Evolutionary conservation across 2,797 vertebrate genomes (phyloP).

Genomic region (Gambusia yucatana): DNA sequence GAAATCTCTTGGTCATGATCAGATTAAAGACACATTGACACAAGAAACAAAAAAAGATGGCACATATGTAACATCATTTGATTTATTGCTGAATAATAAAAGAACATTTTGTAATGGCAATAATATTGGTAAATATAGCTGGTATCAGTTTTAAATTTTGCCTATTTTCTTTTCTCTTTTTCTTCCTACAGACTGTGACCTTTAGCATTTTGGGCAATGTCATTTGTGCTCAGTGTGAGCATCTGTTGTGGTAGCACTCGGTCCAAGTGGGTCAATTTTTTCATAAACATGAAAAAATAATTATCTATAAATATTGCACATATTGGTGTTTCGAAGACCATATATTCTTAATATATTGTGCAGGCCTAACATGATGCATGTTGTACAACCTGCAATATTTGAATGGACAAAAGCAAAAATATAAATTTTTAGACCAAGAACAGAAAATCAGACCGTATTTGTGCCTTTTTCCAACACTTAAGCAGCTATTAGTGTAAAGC

Average conservation of each 20-base stretch:
- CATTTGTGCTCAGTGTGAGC: not conserved
- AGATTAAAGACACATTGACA: slow-evolving; percentile 19
- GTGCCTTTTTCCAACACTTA: not conserved
- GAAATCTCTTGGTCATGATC: slow-evolving; percentile 66
- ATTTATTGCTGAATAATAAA: not conserved
- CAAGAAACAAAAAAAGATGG: slow-evolving; percentile 11
- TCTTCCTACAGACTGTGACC: not conserved
- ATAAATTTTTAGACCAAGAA: slow-evolving; percentile 37
- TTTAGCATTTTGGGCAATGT: not conserved
- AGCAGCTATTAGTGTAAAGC: not conserved
- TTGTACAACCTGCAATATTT: slow-evolving; percentile 68
- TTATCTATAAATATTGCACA: not conserved
- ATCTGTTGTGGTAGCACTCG: not conserved
- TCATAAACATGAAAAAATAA: not conserved
- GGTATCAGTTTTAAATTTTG: not conserved
- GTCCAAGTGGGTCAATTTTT: not conserved
- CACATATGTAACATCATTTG: slow-evolving; percentile 44
- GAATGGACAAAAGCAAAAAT: slow-evolving; percentile 64
- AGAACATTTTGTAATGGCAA: not conserved
- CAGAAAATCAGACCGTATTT: not conserved
- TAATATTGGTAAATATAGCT: not conserved
- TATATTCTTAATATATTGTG: not conserved
- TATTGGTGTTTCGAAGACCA: not conserved
- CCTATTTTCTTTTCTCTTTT: not conserved
- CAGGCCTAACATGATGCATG: slow-evolving; percentile 6